Percentiles rank a stretch among this genome's conserved stretches.
These are phyloP conservation scores for Calcarius ornatus DNA, from an alignment of 2,113 vertebrate genomes.

Conservation along the genomic window DNA sequence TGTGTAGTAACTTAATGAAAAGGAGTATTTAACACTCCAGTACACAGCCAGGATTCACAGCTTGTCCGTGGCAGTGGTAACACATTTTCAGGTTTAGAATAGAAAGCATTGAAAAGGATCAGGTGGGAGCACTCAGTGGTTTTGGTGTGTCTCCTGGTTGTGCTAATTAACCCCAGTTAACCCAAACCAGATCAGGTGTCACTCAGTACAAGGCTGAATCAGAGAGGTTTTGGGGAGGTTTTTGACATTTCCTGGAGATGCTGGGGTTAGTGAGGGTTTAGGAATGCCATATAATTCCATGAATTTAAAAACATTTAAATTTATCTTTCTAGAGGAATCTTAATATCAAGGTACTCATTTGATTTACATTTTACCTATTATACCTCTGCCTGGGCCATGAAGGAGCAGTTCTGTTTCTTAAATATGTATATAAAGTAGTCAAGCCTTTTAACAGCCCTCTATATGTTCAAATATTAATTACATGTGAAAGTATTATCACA, in stretches of 20 bases:
- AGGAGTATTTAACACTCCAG: neutral
- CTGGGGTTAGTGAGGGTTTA: neutral
- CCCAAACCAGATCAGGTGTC: neutral
- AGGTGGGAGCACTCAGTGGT: neutral
- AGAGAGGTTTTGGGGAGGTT: neutral
- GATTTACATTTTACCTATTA: neutral
- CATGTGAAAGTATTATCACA: neutral
- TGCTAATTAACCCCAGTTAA: neutral
- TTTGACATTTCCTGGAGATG: neutral
- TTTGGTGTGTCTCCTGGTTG: neutral
- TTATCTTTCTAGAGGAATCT: neutral
- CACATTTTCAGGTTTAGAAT: neutral
- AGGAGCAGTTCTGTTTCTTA: neutral
- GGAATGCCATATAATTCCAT: neutral
- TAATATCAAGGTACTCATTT: neutral
- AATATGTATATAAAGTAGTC: neutral
- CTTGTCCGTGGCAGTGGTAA: neutral
- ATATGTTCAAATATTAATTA: neutral
- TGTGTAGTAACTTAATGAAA: neutral
- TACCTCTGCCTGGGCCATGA: neutral
- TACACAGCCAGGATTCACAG: neutral
- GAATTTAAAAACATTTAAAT: neutral
- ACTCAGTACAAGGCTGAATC: neutral
- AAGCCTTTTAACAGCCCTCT: neutral
- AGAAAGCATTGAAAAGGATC: neutral